Conservation (phyloP, 1,140 invertebrate species). For the Protaetia brevitarsis region DNA sequence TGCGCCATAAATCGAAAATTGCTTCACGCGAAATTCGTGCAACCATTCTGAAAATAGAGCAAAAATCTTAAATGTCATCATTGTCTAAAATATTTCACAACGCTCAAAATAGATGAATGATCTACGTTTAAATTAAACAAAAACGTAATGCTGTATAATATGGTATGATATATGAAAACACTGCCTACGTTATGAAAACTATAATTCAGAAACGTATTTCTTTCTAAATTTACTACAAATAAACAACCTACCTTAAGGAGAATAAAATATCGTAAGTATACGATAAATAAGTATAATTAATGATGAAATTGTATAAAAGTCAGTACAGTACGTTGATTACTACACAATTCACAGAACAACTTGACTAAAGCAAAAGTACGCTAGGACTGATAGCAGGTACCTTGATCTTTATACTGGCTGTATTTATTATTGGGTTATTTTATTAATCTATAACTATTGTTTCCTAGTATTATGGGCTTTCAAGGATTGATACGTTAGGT, state of each 20-base stretch:
- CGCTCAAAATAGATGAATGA: not conserved
- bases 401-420: not conserved
- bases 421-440: not conserved
- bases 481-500: too few species aligned
- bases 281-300: not conserved
- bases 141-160: not conserved
- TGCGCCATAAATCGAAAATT: slow-evolving; percentile 2
- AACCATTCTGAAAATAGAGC: not conserved
- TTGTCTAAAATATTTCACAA: not conserved
- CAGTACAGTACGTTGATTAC: not conserved
- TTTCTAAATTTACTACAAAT: not conserved
- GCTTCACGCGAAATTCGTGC: not conserved
- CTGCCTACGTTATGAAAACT: not conserved
- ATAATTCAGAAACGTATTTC: not conserved
- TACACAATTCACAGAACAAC: not conserved
- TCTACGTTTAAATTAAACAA: not conserved
- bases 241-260: not conserved
- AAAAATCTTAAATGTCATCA: not conserved
- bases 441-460: too few species aligned
- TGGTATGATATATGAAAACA: not conserved
- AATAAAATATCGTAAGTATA: not conserved
- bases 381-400: not conserved
- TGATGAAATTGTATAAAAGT: not conserved
- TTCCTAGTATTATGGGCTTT: too few species aligned
- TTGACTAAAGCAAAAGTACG: not conserved